These are phyloP conservation scores for Calephelis virginiensis DNA, from an alignment of 1,140 invertebrate genomes.

Conservation along the genomic window DNA sequence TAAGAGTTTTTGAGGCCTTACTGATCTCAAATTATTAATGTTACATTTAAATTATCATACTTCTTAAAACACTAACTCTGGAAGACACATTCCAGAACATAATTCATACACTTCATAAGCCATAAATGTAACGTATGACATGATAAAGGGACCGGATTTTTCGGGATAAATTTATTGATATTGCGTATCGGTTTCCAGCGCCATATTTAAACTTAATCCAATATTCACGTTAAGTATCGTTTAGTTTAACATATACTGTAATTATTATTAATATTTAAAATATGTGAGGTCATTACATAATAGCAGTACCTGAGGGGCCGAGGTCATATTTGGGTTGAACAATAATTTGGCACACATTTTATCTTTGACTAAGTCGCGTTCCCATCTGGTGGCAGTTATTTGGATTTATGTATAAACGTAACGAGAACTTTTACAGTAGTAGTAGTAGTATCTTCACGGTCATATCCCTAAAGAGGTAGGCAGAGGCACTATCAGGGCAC, in stretches of 20 bases:
- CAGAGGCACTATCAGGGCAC: too few relatives aligned
- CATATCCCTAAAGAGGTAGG: too few relatives aligned
- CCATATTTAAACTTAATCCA: constrained; percentile 20
- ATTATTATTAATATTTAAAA: constrained; percentile 1
- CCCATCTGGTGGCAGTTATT: too few relatives aligned
- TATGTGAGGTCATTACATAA: background rate
- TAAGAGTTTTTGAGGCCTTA: too few relatives aligned
- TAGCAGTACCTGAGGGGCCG: too few relatives aligned
- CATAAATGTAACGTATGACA: constrained; percentile 14
- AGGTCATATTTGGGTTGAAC: too few relatives aligned
- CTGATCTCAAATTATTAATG: too few relatives aligned
- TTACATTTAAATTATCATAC: background rate
- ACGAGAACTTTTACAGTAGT: too few relatives aligned
- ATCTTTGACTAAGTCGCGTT: too few relatives aligned
- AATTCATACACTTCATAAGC: constrained; percentile 3
- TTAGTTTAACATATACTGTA: constrained; percentile 2
- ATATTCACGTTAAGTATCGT: constrained; percentile 1
- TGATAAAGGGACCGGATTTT: constrained; percentile 28
- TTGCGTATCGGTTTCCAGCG: constrained; percentile 20
- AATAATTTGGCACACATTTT: too few relatives aligned
- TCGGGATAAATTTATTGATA: constrained; percentile 29
- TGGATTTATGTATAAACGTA: too few relatives aligned
- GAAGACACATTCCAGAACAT: background rate
- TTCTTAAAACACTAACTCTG: constrained; percentile 1
- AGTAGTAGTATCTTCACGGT: too few relatives aligned